Percentiles rank a stretch among this genome's conserved stretches.
Evolutionary conservation across 64 coral and sea anemone genomes (phyloP).

Genomic region (Dendronephthya gigantea): DNA sequence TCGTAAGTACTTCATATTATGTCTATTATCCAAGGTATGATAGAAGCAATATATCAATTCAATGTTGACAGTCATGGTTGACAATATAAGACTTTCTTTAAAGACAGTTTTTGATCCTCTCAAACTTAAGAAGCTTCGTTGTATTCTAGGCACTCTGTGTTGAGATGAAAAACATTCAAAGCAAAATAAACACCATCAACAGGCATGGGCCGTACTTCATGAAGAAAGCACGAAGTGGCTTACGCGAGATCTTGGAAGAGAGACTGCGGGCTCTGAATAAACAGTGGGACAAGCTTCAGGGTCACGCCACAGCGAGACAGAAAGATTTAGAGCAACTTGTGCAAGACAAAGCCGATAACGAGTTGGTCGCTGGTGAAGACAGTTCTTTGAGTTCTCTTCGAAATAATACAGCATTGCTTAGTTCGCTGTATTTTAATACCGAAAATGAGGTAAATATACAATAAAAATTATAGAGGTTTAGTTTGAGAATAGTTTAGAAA

Average conservation of each 20-base stretch:
- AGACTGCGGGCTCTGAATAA: not conserved
- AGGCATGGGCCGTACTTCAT: not conserved
- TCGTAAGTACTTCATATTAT: not conserved
- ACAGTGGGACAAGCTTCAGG: constrained; percentile 9
- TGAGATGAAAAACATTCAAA: constrained; percentile 5
- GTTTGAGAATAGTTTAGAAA: too few species aligned
- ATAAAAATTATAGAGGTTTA: too few species aligned
- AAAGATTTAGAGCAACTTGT: constrained; percentile 1
- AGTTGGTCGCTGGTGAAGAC: not conserved
- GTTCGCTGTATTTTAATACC: constrained; percentile 1
- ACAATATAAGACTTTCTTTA: too few species aligned
- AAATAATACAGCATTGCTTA: constrained; percentile 1
- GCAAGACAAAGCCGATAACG: not conserved
- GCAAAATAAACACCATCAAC: not conserved
- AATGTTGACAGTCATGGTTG: too few species aligned
- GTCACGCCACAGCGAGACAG: not conserved
- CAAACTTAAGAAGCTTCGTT: not conserved
- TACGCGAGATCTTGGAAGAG: not conserved
- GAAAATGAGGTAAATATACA: not conserved
- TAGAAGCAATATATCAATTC: too few species aligned
- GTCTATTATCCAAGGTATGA: too few species aligned
- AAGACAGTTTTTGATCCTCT: too few species aligned
- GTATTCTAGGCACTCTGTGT: constrained; percentile 8
- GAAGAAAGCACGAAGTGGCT: not conserved
- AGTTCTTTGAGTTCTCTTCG: not conserved